Percentiles rank a stretch among this genome's conserved stretches.
phyloP scores from a whole-genome alignment of 2,113 vertebrate genomes.

The Ardeotis arabs region DNA sequence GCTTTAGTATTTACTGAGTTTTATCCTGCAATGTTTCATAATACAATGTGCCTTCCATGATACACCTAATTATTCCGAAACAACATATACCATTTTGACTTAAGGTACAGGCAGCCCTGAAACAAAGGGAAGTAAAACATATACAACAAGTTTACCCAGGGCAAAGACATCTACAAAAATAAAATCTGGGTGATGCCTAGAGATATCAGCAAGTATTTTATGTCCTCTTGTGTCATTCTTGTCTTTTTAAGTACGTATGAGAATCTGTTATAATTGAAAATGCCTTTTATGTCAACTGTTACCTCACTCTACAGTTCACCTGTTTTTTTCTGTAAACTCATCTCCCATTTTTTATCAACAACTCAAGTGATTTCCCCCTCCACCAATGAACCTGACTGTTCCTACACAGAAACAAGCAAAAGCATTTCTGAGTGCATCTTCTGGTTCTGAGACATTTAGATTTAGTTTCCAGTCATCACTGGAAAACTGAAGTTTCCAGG shows the following conservation, averaged over 20 bases:
- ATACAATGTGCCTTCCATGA: constrained; percentile 6
- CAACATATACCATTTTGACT: constrained; percentile 62
- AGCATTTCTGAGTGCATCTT: constrained; percentile 85
- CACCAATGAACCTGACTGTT: constrained; percentile 73
- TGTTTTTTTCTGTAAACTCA: constrained; percentile 80
- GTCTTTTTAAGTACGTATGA: constrained; percentile 86
- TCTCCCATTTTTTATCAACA: constrained; percentile 85
- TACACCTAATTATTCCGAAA: constrained; percentile 64
- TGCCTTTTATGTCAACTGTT: constrained; percentile 84
- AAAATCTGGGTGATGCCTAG: constrained; percentile 41
- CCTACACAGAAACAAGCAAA: constrained; percentile 85
- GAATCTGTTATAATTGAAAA: constrained; percentile 89
- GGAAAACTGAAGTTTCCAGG: constrained; percentile 88
- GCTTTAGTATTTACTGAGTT: constrained; percentile 58
- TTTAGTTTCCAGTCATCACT: constrained; percentile 84
- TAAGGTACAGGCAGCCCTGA: constrained; percentile 67
- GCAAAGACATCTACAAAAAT: constrained; percentile 45
- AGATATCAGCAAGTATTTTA: not conserved
- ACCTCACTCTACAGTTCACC: constrained; percentile 82
- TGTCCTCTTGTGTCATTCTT: constrained; percentile 80
- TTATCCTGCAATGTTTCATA: constrained; percentile 35
- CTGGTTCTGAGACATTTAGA: constrained; percentile 83
- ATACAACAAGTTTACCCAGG: constrained; percentile 69
- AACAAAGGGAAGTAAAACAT: constrained; percentile 69
- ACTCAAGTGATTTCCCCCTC: constrained; percentile 69